A percentile compares a stretch with the other conserved stretches of the same genome.
These are phyloP conservation scores for Rhadina sibilatrix DNA, from an alignment of 2,113 vertebrate genomes.

Conservation along the genomic window DNA sequence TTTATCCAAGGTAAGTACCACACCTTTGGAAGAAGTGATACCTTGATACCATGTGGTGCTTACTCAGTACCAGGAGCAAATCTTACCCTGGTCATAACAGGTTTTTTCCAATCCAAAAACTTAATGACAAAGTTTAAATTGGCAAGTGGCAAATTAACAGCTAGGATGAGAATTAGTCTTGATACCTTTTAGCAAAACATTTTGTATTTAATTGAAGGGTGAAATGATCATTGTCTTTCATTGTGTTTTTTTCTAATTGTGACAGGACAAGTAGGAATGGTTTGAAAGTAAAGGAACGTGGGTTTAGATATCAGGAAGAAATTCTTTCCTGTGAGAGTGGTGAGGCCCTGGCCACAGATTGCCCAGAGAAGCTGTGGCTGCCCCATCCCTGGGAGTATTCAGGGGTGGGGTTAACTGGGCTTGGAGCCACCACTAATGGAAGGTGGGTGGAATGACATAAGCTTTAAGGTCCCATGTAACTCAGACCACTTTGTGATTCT, in stretches of 20 bases:
- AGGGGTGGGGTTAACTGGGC: accelerated
- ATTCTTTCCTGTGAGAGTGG: background rate
- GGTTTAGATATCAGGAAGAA: background rate
- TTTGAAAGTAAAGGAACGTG: background rate
- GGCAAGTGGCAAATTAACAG: background rate
- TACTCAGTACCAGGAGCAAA: background rate
- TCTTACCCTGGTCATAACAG: background rate
- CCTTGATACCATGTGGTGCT: background rate
- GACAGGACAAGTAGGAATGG: background rate
- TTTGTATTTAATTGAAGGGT: background rate
- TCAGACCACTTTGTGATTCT: background rate
- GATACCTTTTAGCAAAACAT: background rate
- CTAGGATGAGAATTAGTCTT: background rate
- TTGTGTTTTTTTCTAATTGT: background rate
- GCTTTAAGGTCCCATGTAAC: background rate
- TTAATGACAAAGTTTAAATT: background rate
- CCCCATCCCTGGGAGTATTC: background rate
- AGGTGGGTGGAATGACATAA: background rate
- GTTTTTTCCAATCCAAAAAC: background rate
- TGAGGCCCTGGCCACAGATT: background rate
- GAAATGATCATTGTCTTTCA: background rate
- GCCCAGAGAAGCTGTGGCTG: background rate
- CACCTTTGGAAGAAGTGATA: background rate
- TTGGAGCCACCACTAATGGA: accelerated
- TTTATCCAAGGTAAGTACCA: background rate